phyloP scores from a whole-genome alignment of 2,797 vertebrate species.

The Gobio occitaniae region DNA sequence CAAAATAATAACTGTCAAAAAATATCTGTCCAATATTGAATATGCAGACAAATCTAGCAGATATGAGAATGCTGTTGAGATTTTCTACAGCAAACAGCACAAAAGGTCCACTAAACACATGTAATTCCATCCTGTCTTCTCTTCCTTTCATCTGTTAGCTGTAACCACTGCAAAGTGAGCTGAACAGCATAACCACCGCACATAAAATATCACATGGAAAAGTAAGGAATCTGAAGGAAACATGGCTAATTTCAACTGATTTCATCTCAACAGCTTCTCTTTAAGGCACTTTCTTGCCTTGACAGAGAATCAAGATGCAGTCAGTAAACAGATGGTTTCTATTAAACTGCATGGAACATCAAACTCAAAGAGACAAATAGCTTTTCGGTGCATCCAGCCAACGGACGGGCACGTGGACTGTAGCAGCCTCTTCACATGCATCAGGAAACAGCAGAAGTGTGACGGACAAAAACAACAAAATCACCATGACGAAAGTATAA shows the following conservation, averaged over 20 bases:
- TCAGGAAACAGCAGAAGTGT: neutral
- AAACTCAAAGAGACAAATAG: conserved; percentile 52
- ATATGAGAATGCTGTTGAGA: neutral
- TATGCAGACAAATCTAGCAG: neutral
- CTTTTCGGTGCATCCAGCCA: conserved; percentile 18
- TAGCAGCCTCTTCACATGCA: conserved; percentile 7
- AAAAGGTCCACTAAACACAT: neutral
- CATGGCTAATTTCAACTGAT: conserved; percentile 8
- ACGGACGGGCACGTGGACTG: conserved; percentile 9
- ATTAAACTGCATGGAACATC: conserved; percentile 44
- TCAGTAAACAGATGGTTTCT: conserved; percentile 61
- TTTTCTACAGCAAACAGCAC: conserved; percentile 7
- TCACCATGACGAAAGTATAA: neutral
- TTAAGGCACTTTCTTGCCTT: neutral
- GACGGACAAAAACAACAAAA: conserved; percentile 11
- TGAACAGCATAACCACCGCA: neutral
- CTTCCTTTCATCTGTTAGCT: neutral
- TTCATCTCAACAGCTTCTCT: neutral
- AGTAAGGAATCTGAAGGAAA: neutral
- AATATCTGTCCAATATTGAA: neutral
- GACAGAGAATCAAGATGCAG: conserved; percentile 23
- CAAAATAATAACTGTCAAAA: neutral
- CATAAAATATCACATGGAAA: neutral
- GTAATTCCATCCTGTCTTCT: neutral
- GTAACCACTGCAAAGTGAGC: conserved; percentile 15